These are phyloP conservation scores for Trachemys scripta DNA, from an alignment of 2,113 vertebrate species.

Conservation along the genomic window DNA sequence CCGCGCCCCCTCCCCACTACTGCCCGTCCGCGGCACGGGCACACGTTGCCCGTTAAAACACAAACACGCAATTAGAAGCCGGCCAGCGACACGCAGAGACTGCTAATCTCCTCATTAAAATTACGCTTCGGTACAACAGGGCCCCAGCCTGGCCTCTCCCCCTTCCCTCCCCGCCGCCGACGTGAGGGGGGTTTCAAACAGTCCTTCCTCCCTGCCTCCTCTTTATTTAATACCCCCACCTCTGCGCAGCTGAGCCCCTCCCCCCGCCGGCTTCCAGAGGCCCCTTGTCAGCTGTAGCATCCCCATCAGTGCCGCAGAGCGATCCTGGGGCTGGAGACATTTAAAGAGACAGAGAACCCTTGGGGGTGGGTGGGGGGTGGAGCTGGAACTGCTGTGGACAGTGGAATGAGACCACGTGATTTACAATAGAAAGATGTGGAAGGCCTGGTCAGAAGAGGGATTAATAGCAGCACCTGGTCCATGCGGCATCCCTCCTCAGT, in stretches of 20 bases:
- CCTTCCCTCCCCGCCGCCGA: not conserved
- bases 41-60: not conserved
- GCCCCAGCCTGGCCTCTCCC: not conserved
- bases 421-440: not conserved
- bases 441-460: not conserved
- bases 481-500: not conserved
- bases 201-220: not conserved
- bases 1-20: not conserved
- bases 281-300: not conserved
- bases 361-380: not conserved
- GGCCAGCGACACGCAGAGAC: not conserved
- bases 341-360: not conserved
- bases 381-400: not conserved
- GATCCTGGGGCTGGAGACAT: not conserved
- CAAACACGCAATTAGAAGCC: not conserved
- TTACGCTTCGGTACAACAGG: too few species aligned
- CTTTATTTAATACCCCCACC: not conserved
- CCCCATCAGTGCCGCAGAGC: not conserved
- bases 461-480: too few species aligned
- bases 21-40: not conserved
- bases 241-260: not conserved
- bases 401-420: not conserved
- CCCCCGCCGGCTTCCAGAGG: not conserved
- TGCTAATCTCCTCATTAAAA: not conserved
- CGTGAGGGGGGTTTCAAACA: not conserved